A percentile compares a stretch with the other conserved stretches of the same genome.
Conservation (phyloP, 2,888 invertebrate species). For the Tipula helvola region DNA sequence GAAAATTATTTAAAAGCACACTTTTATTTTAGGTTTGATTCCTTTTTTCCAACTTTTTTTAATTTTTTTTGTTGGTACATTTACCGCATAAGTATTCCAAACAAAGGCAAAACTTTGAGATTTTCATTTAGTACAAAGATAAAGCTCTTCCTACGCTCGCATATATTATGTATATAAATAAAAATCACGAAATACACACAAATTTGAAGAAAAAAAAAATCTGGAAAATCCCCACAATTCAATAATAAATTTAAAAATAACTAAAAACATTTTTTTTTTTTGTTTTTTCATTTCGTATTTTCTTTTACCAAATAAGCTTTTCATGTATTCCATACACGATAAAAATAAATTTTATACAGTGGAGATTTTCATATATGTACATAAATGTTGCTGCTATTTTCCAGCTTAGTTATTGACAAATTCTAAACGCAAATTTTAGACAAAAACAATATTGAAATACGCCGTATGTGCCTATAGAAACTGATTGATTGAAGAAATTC, state of each 20-base stretch:
- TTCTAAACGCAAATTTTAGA: neutral
- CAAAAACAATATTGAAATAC: neutral
- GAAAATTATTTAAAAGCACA: no score
- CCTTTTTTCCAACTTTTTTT: no score
- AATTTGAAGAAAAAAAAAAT: neutral
- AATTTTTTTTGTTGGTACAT: no score
- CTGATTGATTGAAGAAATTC: neutral
- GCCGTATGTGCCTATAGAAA: neutral
- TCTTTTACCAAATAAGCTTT: neutral
- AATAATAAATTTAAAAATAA: neutral
- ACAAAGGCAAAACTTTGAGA: neutral
- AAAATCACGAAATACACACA: neutral
- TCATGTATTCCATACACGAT: neutral
- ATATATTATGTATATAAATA: neutral
- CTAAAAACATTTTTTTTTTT: neutral
- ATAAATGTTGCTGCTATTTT: neutral
- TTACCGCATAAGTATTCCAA: neutral
- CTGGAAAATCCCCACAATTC: neutral
- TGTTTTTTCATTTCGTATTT: neutral
- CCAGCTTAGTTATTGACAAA: neutral
- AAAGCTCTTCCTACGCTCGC: neutral
- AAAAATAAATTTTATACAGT: neutral
- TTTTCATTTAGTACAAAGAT: neutral
- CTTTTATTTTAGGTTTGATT: no score
- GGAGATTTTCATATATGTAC: neutral